These are phyloP conservation scores for Heterotis niloticus DNA, from an alignment of 2,113 vertebrate species.

Conservation along the genomic window DNA sequence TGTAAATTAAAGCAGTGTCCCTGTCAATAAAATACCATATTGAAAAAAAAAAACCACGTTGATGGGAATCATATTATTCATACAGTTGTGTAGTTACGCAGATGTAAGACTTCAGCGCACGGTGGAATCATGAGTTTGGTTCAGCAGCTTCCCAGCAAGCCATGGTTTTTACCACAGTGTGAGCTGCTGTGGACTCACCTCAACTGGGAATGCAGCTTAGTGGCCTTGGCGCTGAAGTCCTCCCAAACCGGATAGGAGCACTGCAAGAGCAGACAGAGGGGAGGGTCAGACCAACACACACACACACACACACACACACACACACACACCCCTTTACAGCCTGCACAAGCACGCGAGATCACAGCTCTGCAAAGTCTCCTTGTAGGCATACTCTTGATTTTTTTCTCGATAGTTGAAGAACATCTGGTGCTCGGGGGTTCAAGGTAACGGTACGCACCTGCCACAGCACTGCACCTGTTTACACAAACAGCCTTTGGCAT, in stretches of 20 bases:
- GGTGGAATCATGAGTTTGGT: too few species aligned
- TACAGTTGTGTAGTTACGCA: too few species aligned
- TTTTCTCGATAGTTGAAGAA: constrained; percentile 1
- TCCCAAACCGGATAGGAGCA: constrained; percentile 98
- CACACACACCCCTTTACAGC: background rate
- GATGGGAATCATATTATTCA: too few species aligned
- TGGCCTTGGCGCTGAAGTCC: constrained; percentile 96
- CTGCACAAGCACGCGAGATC: constrained; percentile 22
- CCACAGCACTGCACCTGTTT: background rate
- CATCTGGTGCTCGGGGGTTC: background rate
- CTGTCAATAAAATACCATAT: too few species aligned
- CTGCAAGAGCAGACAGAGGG: constrained; percentile 56
- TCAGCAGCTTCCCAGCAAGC: too few species aligned
- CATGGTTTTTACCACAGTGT: too few species aligned
- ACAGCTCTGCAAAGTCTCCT: background rate
- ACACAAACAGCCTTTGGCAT: background rate
- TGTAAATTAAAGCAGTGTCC: too few species aligned
- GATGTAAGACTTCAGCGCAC: too few species aligned
- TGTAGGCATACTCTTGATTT: background rate
- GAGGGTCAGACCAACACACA: constrained; percentile 17
- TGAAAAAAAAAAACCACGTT: too few species aligned
- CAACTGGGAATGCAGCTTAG: constrained; percentile 95
- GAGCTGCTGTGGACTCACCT: constrained; percentile 68
- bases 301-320: constrained; percentile 1
- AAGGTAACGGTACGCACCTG: background rate